Evolutionary conservation across 2,888 invertebrate species (phyloP), one percentile per base, ranked within the genome.

Genomic region (Holacanthella duospinosa): DNA sequence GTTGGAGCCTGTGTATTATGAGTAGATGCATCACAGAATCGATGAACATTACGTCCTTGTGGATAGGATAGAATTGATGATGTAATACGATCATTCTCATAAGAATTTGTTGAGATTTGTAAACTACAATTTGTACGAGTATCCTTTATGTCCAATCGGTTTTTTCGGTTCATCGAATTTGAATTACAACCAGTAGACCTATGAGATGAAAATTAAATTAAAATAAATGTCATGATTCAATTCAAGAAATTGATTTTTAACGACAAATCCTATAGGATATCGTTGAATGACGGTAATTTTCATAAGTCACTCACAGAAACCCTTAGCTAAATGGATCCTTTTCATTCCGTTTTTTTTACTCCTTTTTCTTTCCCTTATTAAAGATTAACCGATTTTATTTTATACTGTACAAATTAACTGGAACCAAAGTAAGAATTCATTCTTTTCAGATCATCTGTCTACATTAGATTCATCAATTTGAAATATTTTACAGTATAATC

Each of bases 1-100:
- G 84, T 85, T 0, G 85, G 85, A 0, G 84, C 82, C 67, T 81
- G 81, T 2, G 78, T 77, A 74, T 85, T 82, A 76, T 85, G 85
- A 29, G 78, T 83, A 25, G 78, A 79, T 43, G 82, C 81, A 72
- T 85, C 83, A 75, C 85, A 86, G 74, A 85, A 85, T 75, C 81
- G 80, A 2, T 79, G 79, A 2, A 84, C 80, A 60, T 68, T 70
- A 57, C 66, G 68, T 60, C 71, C 59, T 70, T 78, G 68, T 2
- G 67, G 66, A 57, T 68, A 68, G 61, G 67, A 66, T 68, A 72
- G 68, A 65, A 72, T 66, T 59, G 72, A 72, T 43, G 71, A 69
- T 59, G 66, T 69, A 61, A 72, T 66, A 26, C 67, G 68, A 64
- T 70, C 70, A 63, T 71, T 71, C 62, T 71, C 70, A 59, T 63